Evolutionary conservation across 2,888 invertebrate species (phyloP).

Genomic region (Drosophila recens): DNA sequence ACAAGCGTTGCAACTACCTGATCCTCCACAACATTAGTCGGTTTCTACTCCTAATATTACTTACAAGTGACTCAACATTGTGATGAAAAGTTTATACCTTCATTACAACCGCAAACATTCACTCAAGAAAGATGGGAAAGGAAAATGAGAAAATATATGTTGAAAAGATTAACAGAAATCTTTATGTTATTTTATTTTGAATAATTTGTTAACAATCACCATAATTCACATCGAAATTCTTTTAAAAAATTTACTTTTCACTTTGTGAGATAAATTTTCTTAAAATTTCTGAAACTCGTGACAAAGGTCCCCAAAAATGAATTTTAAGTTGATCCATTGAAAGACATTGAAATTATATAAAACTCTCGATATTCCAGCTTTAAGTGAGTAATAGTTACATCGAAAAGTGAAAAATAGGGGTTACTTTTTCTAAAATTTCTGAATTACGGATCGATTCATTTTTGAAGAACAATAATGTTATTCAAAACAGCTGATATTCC

Average conservation of each 20-base stretch:
- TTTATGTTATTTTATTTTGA: too few species aligned
- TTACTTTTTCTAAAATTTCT: neutral
- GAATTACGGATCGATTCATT: neutral
- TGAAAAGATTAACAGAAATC: too few species aligned
- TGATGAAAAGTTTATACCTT: neutral
- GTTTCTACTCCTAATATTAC: constrained; percentile 4
- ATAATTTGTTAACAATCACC: too few species aligned
- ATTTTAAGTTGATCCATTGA: too few species aligned
- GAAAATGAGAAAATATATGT: too few species aligned
- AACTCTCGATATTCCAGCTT: too few species aligned
- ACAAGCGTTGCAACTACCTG: constrained; percentile 8
- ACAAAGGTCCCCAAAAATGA: neutral
- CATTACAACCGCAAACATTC: constrained; percentile 4
- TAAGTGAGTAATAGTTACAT: too few species aligned
- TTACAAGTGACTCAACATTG: neutral
- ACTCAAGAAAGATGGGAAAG: neutral
- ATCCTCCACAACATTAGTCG: constrained; percentile 4
- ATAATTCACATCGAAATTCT: too few species aligned
- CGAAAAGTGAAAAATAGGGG: too few species aligned
- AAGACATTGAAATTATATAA: too few species aligned
- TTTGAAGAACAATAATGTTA: neutral
- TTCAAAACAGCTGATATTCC: neutral
- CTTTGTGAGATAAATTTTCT: neutral
- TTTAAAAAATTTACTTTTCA: too few species aligned
- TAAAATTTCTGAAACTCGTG: neutral